A percentile compares a stretch with the other conserved stretches of the same genome.
Conservation (phyloP, 2,888 invertebrate genomes). For the Thereva unica region DNA sequence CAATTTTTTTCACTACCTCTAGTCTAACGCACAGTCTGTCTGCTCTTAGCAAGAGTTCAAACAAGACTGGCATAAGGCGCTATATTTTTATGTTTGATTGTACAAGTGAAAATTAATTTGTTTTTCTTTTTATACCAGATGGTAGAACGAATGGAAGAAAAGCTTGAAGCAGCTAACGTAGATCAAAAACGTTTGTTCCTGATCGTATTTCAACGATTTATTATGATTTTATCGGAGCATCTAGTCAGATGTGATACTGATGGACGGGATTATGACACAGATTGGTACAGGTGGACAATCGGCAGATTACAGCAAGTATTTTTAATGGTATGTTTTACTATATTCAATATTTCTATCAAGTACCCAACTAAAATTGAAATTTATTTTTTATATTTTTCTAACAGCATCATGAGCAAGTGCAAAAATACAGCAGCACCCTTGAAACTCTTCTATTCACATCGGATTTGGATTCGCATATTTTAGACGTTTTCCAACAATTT, state of each 20-base stretch:
- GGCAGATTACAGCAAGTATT: constrained; percentile 95
- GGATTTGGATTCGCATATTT: constrained; percentile 92
- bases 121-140: constrained; percentile 61
- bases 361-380: constrained; percentile 2
- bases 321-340: constrained; percentile 69
- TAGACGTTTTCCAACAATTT: constrained; percentile 97
- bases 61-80: too few species aligned
- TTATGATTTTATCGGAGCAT: constrained; percentile 96
- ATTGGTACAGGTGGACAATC: constrained; percentile 95
- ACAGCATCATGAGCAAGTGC: constrained; percentile 97
- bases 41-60: too few species aligned
- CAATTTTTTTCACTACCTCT: too few species aligned
- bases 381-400: constrained; percentile 53
- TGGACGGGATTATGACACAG: constrained; percentile 88
- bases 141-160: constrained; percentile 95
- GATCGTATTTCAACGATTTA: constrained; percentile 97
- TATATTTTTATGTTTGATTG: too few species aligned
- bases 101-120: neutral
- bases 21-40: too few species aligned
- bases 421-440: constrained; percentile 92
- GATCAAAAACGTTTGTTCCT: constrained; percentile 96
- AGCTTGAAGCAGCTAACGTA: constrained; percentile 89
- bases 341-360: neutral
- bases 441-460: constrained; percentile 95
- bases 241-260: constrained; percentile 91